These are phyloP conservation scores for Pogona vitticeps DNA, from an alignment of 2,113 vertebrate species.

Conservation along the genomic window DNA sequence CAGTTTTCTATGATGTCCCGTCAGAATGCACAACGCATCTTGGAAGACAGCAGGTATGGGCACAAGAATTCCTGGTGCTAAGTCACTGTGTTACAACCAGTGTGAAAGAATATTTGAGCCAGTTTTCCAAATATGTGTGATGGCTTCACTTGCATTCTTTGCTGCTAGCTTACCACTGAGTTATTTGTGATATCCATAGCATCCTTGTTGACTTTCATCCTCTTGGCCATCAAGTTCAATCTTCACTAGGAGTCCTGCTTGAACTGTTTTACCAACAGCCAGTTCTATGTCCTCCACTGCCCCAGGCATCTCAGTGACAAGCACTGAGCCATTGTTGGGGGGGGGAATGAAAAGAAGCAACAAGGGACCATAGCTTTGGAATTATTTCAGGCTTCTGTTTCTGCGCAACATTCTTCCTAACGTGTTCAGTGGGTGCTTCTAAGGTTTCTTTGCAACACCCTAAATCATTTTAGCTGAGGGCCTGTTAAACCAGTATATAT, in stretches of 20 bases:
- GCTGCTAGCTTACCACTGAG: neutral
- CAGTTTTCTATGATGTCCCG: neutral
- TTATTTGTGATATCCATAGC: neutral
- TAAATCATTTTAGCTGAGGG: neutral
- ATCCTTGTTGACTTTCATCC: neutral
- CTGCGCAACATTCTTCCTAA: neutral
- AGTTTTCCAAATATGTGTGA: neutral
- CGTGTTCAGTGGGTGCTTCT: neutral
- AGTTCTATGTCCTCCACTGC: neutral
- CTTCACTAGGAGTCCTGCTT: neutral
- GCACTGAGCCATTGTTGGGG: neutral
- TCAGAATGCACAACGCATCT: neutral
- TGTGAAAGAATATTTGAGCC: neutral
- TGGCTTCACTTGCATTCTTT: neutral
- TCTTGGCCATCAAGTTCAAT: neutral
- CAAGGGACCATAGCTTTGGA: neutral
- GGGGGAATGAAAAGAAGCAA: neutral
- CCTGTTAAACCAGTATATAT: slow-evolving; percentile 1
- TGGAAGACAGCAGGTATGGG: neutral
- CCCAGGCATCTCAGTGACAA: neutral
- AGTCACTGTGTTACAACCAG: neutral
- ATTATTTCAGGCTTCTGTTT: neutral
- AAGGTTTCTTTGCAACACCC: neutral
- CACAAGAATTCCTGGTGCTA: neutral
- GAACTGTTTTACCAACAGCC: neutral